Evolutionary conservation across 30 jellyfish, hydroid and myxozoan genomes (phyloP), one percentile per base, ranked within the genome.

Genomic region (Chrysaora quinquecirrha): DNA sequence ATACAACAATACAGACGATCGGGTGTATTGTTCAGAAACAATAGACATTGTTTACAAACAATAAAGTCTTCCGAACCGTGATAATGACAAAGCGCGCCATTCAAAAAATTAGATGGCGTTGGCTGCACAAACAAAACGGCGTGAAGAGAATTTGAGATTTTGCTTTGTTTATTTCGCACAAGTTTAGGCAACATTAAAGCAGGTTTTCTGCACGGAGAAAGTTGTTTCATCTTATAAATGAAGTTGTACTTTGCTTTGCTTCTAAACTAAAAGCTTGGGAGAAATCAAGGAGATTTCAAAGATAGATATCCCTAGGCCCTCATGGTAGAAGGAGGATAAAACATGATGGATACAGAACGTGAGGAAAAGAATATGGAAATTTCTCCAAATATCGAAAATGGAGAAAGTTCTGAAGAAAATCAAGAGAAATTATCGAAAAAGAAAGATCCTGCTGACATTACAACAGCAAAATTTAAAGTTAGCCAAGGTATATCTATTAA

Each of bases 71-170:
- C 54, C 54, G 48, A n/a, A 28, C 89, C 48, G 38, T 46, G 89
- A 28, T 12, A 2, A 21, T 0, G 72, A 78, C 89, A 78, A 78
- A 80, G 90, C 90, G 84, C 90, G 90, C 46, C 71, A 64, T 80
- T 80, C 78, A 80, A 80, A 80, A 71, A 66, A 47, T 78, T 78
- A 46, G 81, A 62, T 54, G 81, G 64, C 54, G 83, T 52, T 80
- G 49, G 90, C 90, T 64, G 76, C 64, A 46, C 71, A 65, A 47
- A 80, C 90, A 80, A 80, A 78, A 65, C 83, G 90, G 73, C 48
- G 48, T 18, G n/a, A 60, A 48, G 60, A 80, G 50, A 43, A 32
- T 50, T 23, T 30, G 25, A 19, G n/a, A 32, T 23, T 3, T 38
- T 27, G 48, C 43, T 30, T 58, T 65, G 67, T 52, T 52, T 38